Evolutionary conservation across 2,888 invertebrate species (phyloP).

Genomic region (Anoplius nigerrimus): DNA sequence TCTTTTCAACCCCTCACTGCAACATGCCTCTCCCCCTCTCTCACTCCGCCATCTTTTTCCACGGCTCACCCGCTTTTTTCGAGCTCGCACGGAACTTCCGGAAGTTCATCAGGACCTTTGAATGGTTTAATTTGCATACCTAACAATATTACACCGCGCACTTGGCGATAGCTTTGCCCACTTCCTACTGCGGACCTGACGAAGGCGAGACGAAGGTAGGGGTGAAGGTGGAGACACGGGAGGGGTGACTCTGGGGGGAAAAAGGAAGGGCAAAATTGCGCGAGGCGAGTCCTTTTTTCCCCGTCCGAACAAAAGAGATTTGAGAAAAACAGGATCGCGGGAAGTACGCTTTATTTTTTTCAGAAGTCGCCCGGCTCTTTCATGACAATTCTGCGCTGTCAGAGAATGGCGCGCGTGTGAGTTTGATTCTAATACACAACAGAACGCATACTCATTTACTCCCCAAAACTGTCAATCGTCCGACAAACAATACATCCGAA

Average conservation of each 20-base stretch:
- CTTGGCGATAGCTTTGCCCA: constrained; percentile 48
- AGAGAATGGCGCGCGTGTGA: too few relatives aligned
- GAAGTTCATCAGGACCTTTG: constrained; percentile 58
- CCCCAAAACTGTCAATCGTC: too few relatives aligned
- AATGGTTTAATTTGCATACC: constrained; percentile 61
- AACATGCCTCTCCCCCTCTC: neutral
- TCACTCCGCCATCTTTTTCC: constrained; percentile 23
- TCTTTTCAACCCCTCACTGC: neutral
- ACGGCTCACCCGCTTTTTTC: constrained; percentile 33
- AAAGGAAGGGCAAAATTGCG: neutral
- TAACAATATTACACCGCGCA: constrained; percentile 56
- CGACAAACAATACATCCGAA: too few relatives aligned
- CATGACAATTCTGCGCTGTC: too few relatives aligned
- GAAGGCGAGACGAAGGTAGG: neutral
- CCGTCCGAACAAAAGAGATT: constrained; percentile 6
- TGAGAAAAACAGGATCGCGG: neutral
- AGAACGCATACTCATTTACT: too few relatives aligned
- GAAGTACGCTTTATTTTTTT: too few relatives aligned
- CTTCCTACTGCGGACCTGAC: constrained; percentile 28
- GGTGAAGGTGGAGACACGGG: neutral
- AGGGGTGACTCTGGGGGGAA: neutral
- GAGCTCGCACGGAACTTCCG: constrained; percentile 41
- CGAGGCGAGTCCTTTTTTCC: neutral
- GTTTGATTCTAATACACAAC: too few relatives aligned
- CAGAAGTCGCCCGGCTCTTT: too few relatives aligned